phyloP scores from a whole-genome alignment of 2,797 vertebrate genomes.

The Ciconia nigra region DNA sequence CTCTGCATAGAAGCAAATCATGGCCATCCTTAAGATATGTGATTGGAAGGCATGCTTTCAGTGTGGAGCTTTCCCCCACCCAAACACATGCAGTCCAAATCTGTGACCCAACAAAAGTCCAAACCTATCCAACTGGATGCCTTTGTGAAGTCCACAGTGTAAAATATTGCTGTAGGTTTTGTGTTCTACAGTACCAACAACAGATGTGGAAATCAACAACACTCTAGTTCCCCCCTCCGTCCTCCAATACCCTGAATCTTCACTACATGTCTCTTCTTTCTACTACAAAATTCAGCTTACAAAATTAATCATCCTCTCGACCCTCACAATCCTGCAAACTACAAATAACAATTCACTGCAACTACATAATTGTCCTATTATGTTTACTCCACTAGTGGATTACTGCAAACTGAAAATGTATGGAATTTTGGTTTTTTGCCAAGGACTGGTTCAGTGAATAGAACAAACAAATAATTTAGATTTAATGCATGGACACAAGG shows the following conservation, averaged over 20 bases:
- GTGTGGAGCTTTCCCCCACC: neutral
- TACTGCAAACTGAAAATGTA: neutral
- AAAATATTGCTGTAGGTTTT: neutral
- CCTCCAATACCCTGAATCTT: neutral
- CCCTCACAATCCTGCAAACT: neutral
- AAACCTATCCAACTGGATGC: neutral
- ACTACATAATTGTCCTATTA: neutral
- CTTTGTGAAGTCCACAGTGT: neutral
- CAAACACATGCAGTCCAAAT: neutral
- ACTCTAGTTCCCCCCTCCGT: fast-evolving
- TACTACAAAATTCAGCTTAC: neutral
- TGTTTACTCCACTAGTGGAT: neutral
- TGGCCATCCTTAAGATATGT: neutral
- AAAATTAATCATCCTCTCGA: neutral
- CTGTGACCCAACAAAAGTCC: neutral
- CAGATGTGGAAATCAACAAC: neutral
- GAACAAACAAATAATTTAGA: neutral
- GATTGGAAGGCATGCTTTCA: neutral
- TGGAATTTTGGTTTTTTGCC: neutral
- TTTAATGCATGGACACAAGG: neutral
- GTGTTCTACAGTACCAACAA: neutral
- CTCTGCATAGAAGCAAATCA: neutral
- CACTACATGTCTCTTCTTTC: neutral
- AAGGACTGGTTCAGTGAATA: neutral
- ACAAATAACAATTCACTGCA: neutral